Evolutionary conservation across 2,113 vertebrate genomes (phyloP).

Genomic region (Tamias sibiricus): DNA sequence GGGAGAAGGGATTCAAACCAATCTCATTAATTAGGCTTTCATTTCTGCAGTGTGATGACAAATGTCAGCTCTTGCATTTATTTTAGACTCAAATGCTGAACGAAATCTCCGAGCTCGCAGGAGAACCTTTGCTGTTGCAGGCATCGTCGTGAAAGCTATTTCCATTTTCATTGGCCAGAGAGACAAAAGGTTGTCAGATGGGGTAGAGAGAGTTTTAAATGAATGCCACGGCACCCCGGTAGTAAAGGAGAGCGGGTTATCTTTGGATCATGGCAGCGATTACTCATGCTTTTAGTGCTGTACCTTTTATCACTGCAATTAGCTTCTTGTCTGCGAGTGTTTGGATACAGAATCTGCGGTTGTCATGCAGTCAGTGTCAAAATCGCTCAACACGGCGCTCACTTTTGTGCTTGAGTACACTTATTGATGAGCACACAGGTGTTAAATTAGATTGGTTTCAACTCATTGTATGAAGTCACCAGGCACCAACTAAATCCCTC

Average conservation of each 20-base stretch:
- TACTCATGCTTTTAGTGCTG: conserved; percentile 15
- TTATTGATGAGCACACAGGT: conserved; percentile 79
- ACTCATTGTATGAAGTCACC: conserved; percentile 61
- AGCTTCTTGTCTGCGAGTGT: conserved; percentile 66
- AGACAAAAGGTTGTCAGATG: conserved; percentile 48
- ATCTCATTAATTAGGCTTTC: conserved; percentile 35
- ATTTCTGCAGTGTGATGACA: conserved; percentile 11
- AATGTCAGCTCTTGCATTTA: conserved; percentile 15
- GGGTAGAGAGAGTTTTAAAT: neutral
- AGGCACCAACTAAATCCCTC: conserved; percentile 71
- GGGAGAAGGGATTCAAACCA: conserved; percentile 5
- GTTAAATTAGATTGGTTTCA: conserved; percentile 82
- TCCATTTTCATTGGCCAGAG: neutral
- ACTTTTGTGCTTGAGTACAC: conserved; percentile 77
- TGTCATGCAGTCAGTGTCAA: conserved; percentile 61
- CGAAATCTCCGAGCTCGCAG: neutral
- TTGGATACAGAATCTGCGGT: conserved; percentile 64
- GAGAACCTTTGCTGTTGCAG: neutral
- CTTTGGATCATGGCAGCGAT: neutral
- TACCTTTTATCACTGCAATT: conserved; percentile 64
- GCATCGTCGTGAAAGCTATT: neutral
- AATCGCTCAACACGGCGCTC: conserved; percentile 77
- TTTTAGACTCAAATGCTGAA: neutral
- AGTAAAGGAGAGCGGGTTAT: neutral
- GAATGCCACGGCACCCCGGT: neutral